Percentiles rank a stretch among this genome's conserved stretches.
These are phyloP conservation scores for Pogonomyrmex barbatus DNA, from an alignment of 1,140 invertebrate genomes.

Conservation along the genomic window DNA sequence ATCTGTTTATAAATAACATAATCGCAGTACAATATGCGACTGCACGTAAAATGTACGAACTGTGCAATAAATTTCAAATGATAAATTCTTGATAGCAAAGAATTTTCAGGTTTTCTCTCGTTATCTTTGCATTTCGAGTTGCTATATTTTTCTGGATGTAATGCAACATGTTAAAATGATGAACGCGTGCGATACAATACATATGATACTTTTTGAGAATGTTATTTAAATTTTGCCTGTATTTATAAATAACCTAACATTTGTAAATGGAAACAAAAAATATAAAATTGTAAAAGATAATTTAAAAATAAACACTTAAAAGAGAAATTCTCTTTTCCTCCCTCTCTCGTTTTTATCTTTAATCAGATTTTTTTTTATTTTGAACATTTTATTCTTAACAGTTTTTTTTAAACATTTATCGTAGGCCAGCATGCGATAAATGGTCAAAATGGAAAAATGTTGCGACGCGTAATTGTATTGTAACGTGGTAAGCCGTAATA, in stretches of 20 bases:
- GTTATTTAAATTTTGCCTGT: not conserved
- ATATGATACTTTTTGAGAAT: not conserved
- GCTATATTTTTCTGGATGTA: slow-evolving; percentile 6
- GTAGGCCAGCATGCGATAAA: not conserved
- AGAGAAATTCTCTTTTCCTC: not conserved
- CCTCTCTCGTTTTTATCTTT: not conserved
- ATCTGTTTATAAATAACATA: slow-evolving; percentile 40
- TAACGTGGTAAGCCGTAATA: not conserved
- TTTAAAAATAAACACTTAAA: not conserved
- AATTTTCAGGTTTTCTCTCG: slow-evolving; percentile 3
- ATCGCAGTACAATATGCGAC: slow-evolving; percentile 25
- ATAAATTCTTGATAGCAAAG: slow-evolving; percentile 23
- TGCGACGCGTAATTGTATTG: not conserved
- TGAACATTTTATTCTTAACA: slow-evolving; percentile 13
- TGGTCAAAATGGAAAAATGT: slow-evolving; percentile 19
- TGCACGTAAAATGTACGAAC: slow-evolving; percentile 7
- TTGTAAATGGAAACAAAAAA: not conserved
- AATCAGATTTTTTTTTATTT: not conserved
- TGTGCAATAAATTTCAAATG: slow-evolving; percentile 30
- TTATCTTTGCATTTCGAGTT: slow-evolving; percentile 34
- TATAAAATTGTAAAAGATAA: not conserved
- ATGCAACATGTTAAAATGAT: not conserved
- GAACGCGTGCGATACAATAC: not conserved
- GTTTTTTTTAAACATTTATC: slow-evolving; percentile 17
- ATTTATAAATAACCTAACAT: not conserved